phyloP scores from a whole-genome alignment of 1,140 invertebrate genomes.

The Drosophila paulistorum region DNA sequence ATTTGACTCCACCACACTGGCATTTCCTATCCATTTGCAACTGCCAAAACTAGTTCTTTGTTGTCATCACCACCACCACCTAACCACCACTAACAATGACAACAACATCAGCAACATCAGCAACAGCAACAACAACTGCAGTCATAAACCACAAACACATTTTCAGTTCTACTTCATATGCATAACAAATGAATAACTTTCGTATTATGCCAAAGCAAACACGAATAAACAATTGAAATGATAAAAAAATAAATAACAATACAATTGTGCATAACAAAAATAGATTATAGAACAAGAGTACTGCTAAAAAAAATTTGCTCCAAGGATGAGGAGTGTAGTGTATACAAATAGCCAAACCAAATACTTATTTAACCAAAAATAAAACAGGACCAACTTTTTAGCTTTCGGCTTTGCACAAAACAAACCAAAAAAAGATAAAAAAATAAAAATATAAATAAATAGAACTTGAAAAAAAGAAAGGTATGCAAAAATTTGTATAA shows the following conservation, averaged over 20 bases:
- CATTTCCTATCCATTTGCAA: constrained; percentile 37
- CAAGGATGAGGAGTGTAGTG: constrained; percentile 24
- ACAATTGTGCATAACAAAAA: constrained; percentile 64
- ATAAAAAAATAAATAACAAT: constrained; percentile 36
- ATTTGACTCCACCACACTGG: constrained; percentile 38
- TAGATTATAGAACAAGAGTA: constrained; percentile 29
- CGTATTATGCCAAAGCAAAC: constrained; percentile 44
- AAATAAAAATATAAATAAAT: background rate
- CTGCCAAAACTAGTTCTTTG: constrained; percentile 51
- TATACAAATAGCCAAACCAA: constrained; percentile 76
- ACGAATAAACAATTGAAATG: constrained; percentile 31
- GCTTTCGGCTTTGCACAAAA: constrained; percentile 47
- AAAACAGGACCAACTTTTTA: constrained; percentile 60
- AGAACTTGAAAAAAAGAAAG: constrained; percentile 29
- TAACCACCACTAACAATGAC: constrained; percentile 10
- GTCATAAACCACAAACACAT: constrained; percentile 46
- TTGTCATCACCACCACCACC: constrained; percentile 21
- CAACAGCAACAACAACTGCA: constrained; percentile 23
- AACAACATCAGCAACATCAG: constrained; percentile 6
- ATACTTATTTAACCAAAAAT: constrained; percentile 77
- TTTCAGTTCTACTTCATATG: constrained; percentile 69
- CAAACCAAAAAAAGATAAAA: background rate
- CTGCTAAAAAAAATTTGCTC: constrained; percentile 46
- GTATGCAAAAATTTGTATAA: constrained; percentile 65
- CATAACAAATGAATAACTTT: constrained; percentile 77